Percentiles rank a stretch among this genome's conserved stretches.
Conservation (phyloP, 2,797 vertebrate genomes). For the Apogon talboti region DNA sequence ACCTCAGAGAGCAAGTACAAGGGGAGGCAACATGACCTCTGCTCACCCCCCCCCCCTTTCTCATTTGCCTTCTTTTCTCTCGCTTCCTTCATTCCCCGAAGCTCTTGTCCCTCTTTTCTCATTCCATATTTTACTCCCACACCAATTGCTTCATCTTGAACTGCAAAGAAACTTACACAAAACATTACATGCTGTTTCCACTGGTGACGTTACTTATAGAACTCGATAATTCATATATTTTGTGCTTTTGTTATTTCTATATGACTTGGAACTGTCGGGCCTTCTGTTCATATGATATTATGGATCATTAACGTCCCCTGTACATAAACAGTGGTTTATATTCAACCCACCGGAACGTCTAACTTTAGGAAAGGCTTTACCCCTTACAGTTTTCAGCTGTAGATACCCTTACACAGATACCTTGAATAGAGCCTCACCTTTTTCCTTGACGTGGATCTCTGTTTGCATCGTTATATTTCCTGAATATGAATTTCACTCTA, state of each 20-base stretch:
- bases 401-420: too few relatives aligned
- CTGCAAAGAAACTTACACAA: slow-evolving; percentile 42
- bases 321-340: not conserved
- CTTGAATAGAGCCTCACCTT: too few relatives aligned
- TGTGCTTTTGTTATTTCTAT: slow-evolving; percentile 12
- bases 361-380: too few relatives aligned
- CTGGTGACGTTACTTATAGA: not conserved
- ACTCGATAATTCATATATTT: not conserved
- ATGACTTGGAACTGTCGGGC: slow-evolving; percentile 13
- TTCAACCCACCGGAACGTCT: not conserved
- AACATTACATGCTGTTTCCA: slow-evolving; percentile 14
- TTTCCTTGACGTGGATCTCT: too few relatives aligned
- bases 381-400: too few relatives aligned
- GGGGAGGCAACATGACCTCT: slow-evolving; percentile 74
- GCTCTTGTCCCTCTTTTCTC: slow-evolving; percentile 62
- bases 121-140: slow-evolving; percentile 72
- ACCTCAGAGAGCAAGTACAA: slow-evolving; percentile 75
- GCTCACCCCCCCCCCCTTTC: slow-evolving; percentile 45
- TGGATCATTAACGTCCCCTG: slow-evolving; percentile 12
- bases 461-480: too few relatives aligned
- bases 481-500: not conserved
- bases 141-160: slow-evolving; percentile 49
- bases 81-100: slow-evolving; percentile 60
- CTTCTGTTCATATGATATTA: slow-evolving; percentile 10
- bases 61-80: slow-evolving; percentile 53